These are phyloP conservation scores for Lasioglossum pauxillum DNA, from an alignment of 2,888 invertebrate genomes.

Conservation along the genomic window DNA sequence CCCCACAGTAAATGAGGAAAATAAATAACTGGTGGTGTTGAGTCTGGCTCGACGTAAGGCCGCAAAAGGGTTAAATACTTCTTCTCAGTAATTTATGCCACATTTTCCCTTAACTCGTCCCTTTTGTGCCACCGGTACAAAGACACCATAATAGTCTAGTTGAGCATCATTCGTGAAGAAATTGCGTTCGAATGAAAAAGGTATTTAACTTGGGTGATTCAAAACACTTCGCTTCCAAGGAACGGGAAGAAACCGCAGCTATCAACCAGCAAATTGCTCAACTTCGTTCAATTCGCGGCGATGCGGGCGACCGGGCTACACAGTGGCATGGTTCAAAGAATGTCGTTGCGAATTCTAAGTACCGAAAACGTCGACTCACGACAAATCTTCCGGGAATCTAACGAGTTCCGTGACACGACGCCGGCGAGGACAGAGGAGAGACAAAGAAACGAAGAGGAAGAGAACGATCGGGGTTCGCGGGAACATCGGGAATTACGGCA, in stretches of 20 bases:
- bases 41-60: too few species aligned
- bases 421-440: background rate
- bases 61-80: too few species aligned
- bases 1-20: too few species aligned
- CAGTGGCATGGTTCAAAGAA: slow-evolving; percentile 36
- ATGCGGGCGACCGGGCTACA: background rate
- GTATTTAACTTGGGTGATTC: background rate
- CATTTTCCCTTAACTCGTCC: background rate
- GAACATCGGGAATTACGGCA: slow-evolving; percentile 63
- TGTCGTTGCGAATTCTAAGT: slow-evolving; percentile 41
- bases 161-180: background rate
- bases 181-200: background rate
- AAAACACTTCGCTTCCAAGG: background rate
- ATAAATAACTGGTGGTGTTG: too few species aligned
- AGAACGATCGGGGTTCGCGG: slow-evolving; percentile 32
- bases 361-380: slow-evolving; percentile 42
- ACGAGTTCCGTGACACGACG: slow-evolving; percentile 65
- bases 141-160: background rate
- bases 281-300: background rate
- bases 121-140: background rate
- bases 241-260: slow-evolving; percentile 15
- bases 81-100: background rate
- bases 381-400: slow-evolving; percentile 61
- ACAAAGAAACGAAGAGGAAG: background rate
- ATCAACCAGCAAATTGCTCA: background rate